These are phyloP conservation scores for Pyrgus malvae DNA, from an alignment of 2,888 invertebrate genomes.

Conservation along the genomic window DNA sequence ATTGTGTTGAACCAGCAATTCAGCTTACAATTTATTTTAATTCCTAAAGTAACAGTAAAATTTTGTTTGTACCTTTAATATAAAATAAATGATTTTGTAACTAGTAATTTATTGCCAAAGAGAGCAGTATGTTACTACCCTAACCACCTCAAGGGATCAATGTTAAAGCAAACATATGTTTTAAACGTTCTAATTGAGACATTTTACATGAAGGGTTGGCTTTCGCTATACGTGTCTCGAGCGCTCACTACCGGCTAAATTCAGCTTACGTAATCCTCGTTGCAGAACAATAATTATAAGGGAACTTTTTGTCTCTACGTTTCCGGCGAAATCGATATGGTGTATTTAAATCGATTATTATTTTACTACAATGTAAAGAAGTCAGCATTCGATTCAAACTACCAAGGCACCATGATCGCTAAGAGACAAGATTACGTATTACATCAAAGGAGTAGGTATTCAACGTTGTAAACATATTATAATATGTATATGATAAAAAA, in stretches of 20 bases:
- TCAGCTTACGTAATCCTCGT: slow-evolving; percentile 60
- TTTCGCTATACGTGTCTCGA: slow-evolving; percentile 67
- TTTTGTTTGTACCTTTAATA: too few species aligned
- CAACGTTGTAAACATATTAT: slow-evolving; percentile 27
- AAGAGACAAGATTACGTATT: slow-evolving; percentile 41
- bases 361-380: slow-evolving; percentile 41
- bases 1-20: too few species aligned
- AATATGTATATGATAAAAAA: slow-evolving; percentile 36
- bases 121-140: slow-evolving; percentile 59
- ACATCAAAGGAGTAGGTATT: background rate
- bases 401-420: slow-evolving; percentile 66
- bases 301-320: slow-evolving; percentile 70
- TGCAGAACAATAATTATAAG: slow-evolving; percentile 54
- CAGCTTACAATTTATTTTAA: too few species aligned
- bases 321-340: slow-evolving; percentile 49
- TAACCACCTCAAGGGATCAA: slow-evolving; percentile 55
- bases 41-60: too few species aligned
- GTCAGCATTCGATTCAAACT: slow-evolving; percentile 53
- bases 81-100: too few species aligned
- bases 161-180: slow-evolving; percentile 73
- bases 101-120: slow-evolving; percentile 59
- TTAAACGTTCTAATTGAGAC: slow-evolving; percentile 69
- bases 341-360: background rate
- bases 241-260: slow-evolving; percentile 51
- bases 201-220: slow-evolving; percentile 76